These are phyloP conservation scores for Cirrhinus molitorella DNA, from an alignment of 2,797 vertebrate species.

Conservation along the genomic window DNA sequence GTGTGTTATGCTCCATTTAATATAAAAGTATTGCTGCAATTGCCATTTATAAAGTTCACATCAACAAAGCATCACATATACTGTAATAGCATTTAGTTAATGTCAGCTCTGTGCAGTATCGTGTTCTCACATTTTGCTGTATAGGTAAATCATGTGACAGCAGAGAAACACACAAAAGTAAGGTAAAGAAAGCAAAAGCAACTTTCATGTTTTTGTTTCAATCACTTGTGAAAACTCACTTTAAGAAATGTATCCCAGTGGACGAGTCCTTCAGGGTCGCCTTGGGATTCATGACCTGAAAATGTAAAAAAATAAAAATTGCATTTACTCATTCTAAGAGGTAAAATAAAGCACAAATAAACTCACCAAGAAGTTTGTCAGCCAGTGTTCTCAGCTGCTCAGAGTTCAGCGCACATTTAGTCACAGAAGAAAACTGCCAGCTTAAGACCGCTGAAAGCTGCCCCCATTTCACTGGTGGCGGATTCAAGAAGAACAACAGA, in stretches of 20 bases:
- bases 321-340: background rate
- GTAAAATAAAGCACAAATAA: background rate
- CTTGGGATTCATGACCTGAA: conserved; percentile 75
- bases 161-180: conserved; percentile 34
- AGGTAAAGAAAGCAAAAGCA: conserved; percentile 19
- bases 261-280: conserved; percentile 77
- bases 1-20: too few relatives aligned
- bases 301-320: background rate
- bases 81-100: background rate
- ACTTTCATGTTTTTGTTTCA: background rate
- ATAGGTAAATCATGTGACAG: conserved; percentile 28
- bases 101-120: background rate
- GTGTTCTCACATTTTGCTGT: conserved; percentile 40
- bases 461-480: conserved; percentile 84
- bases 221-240: conserved; percentile 72
- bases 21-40: too few relatives aligned
- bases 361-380: conserved; percentile 85
- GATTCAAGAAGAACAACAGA: conserved; percentile 86
- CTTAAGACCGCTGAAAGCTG: conserved; percentile 88
- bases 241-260: conserved; percentile 89
- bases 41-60: background rate
- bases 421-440: conserved; percentile 93
- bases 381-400: conserved; percentile 87
- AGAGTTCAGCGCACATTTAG: conserved; percentile 84
- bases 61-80: background rate